Conservation (phyloP, 2,888 invertebrate genomes). For the Trilocha varians region DNA sequence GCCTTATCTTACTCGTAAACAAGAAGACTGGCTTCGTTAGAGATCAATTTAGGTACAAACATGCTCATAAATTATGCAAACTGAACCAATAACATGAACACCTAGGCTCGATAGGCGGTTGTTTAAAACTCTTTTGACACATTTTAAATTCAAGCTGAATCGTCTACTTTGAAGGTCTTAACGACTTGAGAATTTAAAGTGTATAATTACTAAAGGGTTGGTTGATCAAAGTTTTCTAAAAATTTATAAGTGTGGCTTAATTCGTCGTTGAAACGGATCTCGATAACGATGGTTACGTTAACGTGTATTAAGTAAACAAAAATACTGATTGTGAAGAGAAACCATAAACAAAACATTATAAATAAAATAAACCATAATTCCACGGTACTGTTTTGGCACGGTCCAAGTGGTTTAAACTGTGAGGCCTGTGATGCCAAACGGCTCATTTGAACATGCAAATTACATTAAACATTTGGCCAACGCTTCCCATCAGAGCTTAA, state of each 20-base stretch:
- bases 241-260: too few species aligned
- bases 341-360: too few species aligned
- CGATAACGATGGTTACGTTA: too few species aligned
- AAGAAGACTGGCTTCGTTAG: constrained; percentile 11
- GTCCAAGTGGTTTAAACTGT: neutral
- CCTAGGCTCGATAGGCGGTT: neutral
- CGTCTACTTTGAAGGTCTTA: neutral
- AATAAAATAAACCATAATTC: neutral
- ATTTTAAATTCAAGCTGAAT: neutral
- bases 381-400: neutral
- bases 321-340: too few species aligned
- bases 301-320: too few species aligned
- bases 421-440: neutral
- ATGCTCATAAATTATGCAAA: constrained; percentile 2
- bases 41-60: neutral
- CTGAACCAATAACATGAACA: neutral
- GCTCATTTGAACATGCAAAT: constrained; percentile 3
- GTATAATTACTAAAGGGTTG: too few species aligned
- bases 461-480: constrained; percentile 2
- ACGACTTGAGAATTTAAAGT: too few species aligned
- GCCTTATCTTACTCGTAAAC: constrained; percentile 38
- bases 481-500: constrained; percentile 25
- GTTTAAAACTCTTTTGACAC: neutral
- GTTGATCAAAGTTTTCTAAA: too few species aligned
- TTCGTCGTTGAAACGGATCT: too few species aligned